A percentile compares a stretch with the other conserved stretches of the same genome.
These are phyloP conservation scores for Fratercula arctica DNA, from an alignment of 2,797 vertebrate species.

Conservation along the genomic window DNA sequence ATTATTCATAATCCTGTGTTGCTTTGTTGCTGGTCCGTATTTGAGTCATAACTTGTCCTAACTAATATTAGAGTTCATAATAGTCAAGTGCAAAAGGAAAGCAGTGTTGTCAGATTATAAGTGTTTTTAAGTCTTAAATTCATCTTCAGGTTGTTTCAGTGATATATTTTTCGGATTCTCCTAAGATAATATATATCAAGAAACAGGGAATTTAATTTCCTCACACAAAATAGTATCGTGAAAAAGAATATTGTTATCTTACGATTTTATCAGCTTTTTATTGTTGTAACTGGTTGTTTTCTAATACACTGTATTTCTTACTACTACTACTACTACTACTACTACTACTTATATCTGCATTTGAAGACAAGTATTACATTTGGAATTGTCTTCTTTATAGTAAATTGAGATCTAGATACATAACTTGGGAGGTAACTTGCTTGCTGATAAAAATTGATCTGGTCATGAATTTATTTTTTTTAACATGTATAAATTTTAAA, in stretches of 20 bases:
- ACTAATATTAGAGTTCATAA: background rate
- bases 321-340: constrained; percentile 10
- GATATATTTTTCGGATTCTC: background rate
- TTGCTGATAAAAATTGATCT: background rate
- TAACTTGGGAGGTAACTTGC: background rate
- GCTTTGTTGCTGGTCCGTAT: background rate
- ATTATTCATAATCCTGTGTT: background rate
- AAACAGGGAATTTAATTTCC: background rate
- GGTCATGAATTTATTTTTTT: background rate
- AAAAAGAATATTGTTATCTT: background rate
- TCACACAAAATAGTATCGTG: background rate
- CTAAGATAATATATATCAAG: background rate
- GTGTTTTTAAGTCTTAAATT: background rate
- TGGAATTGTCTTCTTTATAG: background rate
- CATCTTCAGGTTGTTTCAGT: background rate
- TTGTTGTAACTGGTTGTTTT: background rate
- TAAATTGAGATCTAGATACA: background rate
- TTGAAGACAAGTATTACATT: background rate
- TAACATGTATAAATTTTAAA: background rate
- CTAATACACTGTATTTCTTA: background rate
- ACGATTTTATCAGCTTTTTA: background rate
- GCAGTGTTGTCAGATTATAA: background rate
- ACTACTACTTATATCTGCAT: background rate
- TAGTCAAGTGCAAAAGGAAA: background rate
- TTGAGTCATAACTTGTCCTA: background rate